Evolutionary conservation across 2,113 vertebrate genomes (phyloP).

Genomic region (Mugil cephalus): DNA sequence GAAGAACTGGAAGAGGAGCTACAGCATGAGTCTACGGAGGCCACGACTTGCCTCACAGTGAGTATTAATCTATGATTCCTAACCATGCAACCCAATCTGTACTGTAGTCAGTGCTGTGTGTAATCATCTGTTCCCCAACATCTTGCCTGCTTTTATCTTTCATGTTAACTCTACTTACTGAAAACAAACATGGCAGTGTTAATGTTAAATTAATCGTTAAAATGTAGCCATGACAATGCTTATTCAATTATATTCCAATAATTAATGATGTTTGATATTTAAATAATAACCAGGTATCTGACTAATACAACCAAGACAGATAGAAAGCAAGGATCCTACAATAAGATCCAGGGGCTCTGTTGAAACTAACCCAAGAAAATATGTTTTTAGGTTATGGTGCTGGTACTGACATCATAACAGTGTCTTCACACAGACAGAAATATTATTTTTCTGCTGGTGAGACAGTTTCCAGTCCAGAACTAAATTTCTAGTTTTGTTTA

Average conservation of each 20-base stretch:
- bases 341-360: no score
- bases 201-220: no score
- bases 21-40: constrained; percentile 92
- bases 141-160: background rate
- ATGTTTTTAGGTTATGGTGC: background rate
- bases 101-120: background rate
- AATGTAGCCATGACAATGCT: background rate
- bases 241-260: background rate
- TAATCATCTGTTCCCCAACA: background rate
- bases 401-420: background rate
- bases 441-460: background rate
- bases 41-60: constrained; percentile 95
- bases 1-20: constrained; percentile 95
- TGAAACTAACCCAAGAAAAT: no score
- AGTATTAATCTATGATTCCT: constrained; percentile 3
- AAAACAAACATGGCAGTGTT: background rate
- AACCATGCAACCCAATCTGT: background rate
- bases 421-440: background rate
- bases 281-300: no score
- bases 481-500: background rate
- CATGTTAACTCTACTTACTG: background rate
- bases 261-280: no score
- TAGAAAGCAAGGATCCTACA: no score
- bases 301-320: background rate
- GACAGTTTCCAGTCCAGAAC: background rate